Conservation (phyloP, 2,888 invertebrate genomes). For the Synanthedon andrenaeformis region DNA sequence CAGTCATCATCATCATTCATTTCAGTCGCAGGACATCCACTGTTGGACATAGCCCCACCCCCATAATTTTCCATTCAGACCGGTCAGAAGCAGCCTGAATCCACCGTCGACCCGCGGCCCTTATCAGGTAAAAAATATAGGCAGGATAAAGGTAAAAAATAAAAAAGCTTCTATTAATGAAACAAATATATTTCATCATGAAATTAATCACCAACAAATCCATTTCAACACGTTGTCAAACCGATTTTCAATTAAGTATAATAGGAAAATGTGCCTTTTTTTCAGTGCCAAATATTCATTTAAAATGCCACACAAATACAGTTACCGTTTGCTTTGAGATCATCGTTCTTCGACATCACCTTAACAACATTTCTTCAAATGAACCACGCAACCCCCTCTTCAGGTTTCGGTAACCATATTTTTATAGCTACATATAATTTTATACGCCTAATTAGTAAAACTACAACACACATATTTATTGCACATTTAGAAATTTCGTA, state of each 20-base stretch:
- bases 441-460: conserved; percentile 68
- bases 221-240: conserved; percentile 70
- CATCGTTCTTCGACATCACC: conserved; percentile 30
- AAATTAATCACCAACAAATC: conserved; percentile 72
- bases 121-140: too few species aligned
- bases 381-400: neutral
- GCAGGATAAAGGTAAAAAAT: conserved; percentile 18
- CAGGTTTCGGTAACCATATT: conserved; percentile 15
- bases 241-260: conserved; percentile 58
- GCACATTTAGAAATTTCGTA: conserved; percentile 71
- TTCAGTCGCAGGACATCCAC: too few species aligned
- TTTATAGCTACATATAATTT: conserved; percentile 39
- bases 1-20: too few species aligned
- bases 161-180: conserved; percentile 54
- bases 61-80: too few species aligned
- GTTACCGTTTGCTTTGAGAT: conserved; percentile 54
- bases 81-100: too few species aligned
- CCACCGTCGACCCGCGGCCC: too few species aligned
- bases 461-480: conserved; percentile 72
- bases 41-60: too few species aligned
- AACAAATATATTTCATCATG: conserved; percentile 72
- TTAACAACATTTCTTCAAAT: conserved; percentile 12
- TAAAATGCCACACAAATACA: conserved; percentile 48
- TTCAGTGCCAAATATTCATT: conserved; percentile 68
- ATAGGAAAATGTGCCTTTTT: conserved; percentile 68